A percentile compares a stretch with the other conserved stretches of the same genome.
phyloP scores from a whole-genome alignment of 64 coral and sea anemone genomes.

The Orbicella faveolata region DNA sequence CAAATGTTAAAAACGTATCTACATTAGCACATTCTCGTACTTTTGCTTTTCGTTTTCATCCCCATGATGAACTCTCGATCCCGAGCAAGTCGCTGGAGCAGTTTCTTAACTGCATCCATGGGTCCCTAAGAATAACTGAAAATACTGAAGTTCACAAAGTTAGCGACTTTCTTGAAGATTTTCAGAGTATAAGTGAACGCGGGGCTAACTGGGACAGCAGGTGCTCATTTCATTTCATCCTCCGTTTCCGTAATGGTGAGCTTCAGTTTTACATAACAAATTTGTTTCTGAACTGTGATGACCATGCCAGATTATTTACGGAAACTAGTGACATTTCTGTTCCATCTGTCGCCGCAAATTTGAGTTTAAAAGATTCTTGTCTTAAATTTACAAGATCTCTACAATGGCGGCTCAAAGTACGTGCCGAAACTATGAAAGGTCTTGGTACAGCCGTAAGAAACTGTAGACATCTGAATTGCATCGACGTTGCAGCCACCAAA shows the following conservation, averaged over 20 bases:
- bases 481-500: neutral
- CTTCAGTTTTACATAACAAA: neutral
- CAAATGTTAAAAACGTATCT: neutral
- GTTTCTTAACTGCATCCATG: too few relatives aligned
- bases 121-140: too few relatives aligned
- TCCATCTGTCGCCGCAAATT: neutral
- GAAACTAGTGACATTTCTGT: neutral
- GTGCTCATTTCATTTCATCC: neutral
- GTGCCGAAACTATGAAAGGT: neutral
- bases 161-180: too few relatives aligned
- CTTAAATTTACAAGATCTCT: neutral
- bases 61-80: too few relatives aligned
- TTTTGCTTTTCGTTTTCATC: too few relatives aligned
- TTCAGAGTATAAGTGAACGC: too few relatives aligned
- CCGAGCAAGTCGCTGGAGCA: too few relatives aligned
- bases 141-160: too few relatives aligned
- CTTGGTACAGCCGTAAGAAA: neutral
- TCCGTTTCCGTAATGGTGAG: neutral
- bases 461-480: neutral
- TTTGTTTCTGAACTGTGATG: neutral
- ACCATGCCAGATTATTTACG: neutral
- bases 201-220: too few relatives aligned
- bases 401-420: neutral
- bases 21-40: too few relatives aligned
- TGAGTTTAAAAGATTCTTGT: neutral